Evolutionary conservation across 2,888 invertebrate species (phyloP), one percentile per base, ranked within the genome.

Genomic region (Sinohyriopsis cumingii): DNA sequence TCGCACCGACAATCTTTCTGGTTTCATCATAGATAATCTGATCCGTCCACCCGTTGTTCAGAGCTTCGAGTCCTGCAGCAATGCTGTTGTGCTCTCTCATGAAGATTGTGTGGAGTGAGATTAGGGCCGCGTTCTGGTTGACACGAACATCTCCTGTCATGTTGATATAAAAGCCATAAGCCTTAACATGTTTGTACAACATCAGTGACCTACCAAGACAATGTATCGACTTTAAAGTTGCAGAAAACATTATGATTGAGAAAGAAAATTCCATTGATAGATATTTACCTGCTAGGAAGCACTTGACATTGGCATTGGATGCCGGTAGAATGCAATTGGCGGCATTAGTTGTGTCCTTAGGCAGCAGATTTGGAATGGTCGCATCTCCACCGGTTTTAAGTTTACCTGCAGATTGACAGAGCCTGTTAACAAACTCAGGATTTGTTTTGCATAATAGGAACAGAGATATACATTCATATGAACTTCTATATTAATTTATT

Each of bases 231-330:
- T 45, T 45, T 45, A 1, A 45, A 3, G 12, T 45, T 45, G 12
- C 45, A 45, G 9, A 33, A 33, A 33, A 1, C 45, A 45, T 12
- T 45, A 12, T 45, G 45, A 12, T 12, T 9, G 45, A 45, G 1
- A 45, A 45, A 12, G 45, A 12, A 12, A 45, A 45, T 9, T 12
- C 1, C 9, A 45, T 45, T 12, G 45, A 45, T 12, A 45, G 12
- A 18, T 19, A 45, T 59, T 61, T 62, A 73, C 70, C 73, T 55
- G 73, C 73, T 20, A 60, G 59, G 68, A 73, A 73, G 56, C 73
- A 73, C 19, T 63, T 64, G 20, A 60, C 68, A 19, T 6, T 55
- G n/a, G 54, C 25, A 55, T 53, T 59, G 33, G 65, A 63, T 4
- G 45, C 45, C 45, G 45, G 45, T 1, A 67, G 9, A 25, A 63